Evolutionary conservation across 2,797 vertebrate genomes (phyloP), one percentile per base, ranked within the genome.

Genomic region (Lagodon rhomboides): DNA sequence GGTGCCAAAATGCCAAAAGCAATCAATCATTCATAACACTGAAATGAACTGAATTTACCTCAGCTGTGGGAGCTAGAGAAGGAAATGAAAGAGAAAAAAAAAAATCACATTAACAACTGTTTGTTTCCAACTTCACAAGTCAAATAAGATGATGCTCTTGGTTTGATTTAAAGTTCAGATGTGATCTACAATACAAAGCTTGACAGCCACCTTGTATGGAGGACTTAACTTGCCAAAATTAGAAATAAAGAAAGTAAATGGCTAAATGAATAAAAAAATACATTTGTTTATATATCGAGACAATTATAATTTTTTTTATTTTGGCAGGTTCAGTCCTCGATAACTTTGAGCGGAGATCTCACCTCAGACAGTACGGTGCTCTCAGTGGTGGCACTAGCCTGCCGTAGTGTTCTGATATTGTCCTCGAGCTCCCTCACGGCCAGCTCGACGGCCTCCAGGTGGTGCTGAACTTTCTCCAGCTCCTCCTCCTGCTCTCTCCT

Each of bases 31-130:
- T 82, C 50, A 46, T n/a, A 15, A 58, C 12, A 47, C 1, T 22
- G 50, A 75, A 83, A 75, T 41, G 25, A 75, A 64, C 68, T 38
- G 38, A 15, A 88, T 91, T 20, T 93, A 97, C 97, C 94, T 95
- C 49, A 96, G 77, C 70, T 94, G 94, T 80, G 96, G 96, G 75
- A 96, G 93, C 96, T 97, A 83, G 86, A 93, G 27, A 66, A 87
- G 87, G 63, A 75, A 85, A 56, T 70, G 34, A 61, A 44, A 84
- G 50, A 51, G 23, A 68, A 38, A 56, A 49, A 38, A 56, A 49
- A 60, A 10, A 49, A 55, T 70, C 1, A 46, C 6, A 60, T 87
- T 65, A 70, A 79, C 17, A 38, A 30, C n/a, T 49, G 12, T 23
- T 54, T 38, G 72, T 74, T 70, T 34, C 12, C 81, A 54, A 71